Base-by-base conservation (phyloP, 2,888 invertebrate genomes). In the Lamproptera curius region DNA sequence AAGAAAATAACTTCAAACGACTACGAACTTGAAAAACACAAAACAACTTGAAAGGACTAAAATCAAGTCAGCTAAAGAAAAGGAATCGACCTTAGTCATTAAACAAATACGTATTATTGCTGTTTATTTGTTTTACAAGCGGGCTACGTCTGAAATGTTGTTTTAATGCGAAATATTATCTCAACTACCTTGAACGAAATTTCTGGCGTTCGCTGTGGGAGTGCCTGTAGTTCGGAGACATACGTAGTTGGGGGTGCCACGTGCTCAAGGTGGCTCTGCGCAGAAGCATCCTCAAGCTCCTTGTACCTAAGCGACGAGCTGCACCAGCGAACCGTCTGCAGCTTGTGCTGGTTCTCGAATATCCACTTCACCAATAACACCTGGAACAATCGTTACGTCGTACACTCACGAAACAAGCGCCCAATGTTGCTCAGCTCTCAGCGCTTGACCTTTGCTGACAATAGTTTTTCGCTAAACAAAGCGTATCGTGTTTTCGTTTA, bases 311-410 rank as follows among this genome's bases (percentile, higher is more conserved):
- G 63, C 35, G 87, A 85, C 46, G 86, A 90, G 63, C 90, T 91
- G 75, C 91, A 91, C 59, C 82, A 76, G 11, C 91, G 82, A 33
- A 90, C 82, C 37, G 91, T 91, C 59, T 90, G 90, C 57, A 93
- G 71, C 72, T 93, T 92, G 75, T 93, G 93, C 74, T 93, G 93
- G 65, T 93, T 92, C 73, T 91, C 90, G 70, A 93, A 89, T 55
- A 93, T 84, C 89, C 90, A 90, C 80, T 90, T 90, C 68, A 91
- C 90, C 57, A 91, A 75, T 57, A 91, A 75, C 55, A 88, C 84
- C 91, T 92, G 63, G 1, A 38, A 31, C n/a, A n/a, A n/a, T n/a
- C n/a, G n/a, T n/a, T n/a, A n/a, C 6, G 20, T 6, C 6, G 20
- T 20, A 5, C 20, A 20, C 3, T 6, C 20, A 6, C 20, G 20